Percentiles rank a stretch among this genome's conserved stretches.
phyloP scores from a whole-genome alignment of 2,113 vertebrate species.

The Takifugu bimaculatus region DNA sequence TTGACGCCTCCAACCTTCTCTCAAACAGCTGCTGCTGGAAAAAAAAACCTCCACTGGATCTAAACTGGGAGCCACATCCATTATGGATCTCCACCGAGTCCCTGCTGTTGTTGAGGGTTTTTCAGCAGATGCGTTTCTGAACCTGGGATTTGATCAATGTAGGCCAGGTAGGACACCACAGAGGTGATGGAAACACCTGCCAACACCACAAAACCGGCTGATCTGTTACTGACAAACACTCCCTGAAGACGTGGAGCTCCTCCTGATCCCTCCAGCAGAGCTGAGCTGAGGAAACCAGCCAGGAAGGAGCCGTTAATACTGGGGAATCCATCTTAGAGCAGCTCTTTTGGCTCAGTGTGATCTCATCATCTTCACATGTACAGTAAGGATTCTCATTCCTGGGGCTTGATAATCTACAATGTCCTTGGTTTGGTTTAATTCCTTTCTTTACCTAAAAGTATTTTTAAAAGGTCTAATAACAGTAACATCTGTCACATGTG shows the following conservation, averaged over 20 bases:
- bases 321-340: not conserved
- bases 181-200: constrained; percentile 71
- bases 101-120: constrained; percentile 36
- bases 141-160: constrained; percentile 57
- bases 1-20: too few species aligned
- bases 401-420: too few species aligned
- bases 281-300: constrained; percentile 6
- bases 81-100: constrained; percentile 25
- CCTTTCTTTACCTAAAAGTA: too few species aligned
- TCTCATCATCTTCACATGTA: too few species aligned
- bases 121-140: constrained; percentile 50
- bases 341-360: too few species aligned
- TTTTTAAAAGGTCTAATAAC: too few species aligned
- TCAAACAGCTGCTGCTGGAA: not conserved
- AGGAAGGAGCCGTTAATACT: constrained; percentile 9
- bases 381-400: too few species aligned
- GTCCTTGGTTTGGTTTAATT: too few species aligned
- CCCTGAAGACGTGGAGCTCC: constrained; percentile 61
- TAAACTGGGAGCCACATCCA: constrained; percentile 34
- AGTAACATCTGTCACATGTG: too few species aligned
- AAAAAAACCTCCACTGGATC: not conserved
- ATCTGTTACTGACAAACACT: constrained; percentile 72
- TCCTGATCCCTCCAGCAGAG: constrained; percentile 49
- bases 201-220: constrained; percentile 49
- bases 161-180: constrained; percentile 43